Evolutionary conservation across 2,113 vertebrate species (phyloP), one percentile per base, ranked within the genome.

Genomic region (Cyanoramphus novaezelandiae): DNA sequence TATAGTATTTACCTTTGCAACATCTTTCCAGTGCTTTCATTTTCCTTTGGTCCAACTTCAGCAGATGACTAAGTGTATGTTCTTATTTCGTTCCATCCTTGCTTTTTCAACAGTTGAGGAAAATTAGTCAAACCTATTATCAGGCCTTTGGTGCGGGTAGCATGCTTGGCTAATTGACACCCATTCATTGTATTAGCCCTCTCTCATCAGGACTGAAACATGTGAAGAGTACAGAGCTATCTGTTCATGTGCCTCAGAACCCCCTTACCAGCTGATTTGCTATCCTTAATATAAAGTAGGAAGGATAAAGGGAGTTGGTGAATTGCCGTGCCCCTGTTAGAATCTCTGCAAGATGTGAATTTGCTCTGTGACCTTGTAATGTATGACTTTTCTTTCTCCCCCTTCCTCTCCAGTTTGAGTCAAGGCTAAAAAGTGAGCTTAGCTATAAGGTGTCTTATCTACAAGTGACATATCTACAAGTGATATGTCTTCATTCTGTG

Each of bases 361-460:
- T 41, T 75, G 8, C 33, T 82, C 17, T 75, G 13, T 89, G n/a
- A 6, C 35, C 25, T 55, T 55, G 21, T 59, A 27, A n/a, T 3
- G 9, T 27, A 6, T 25, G 19, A 6, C n/a, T 95, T 70, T 3
- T 37, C 8, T 62, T 33, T 12, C 15, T 8, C 12, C 1, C 6
- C 6, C 1, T 1, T 15, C 4, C 4, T 10, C 13, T 64, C 4
- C 5, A 39, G 6, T 46, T 33, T 27, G 53, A 81, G n/a, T 50
- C 12, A 13, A 71, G 72, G 29, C 57, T 68, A 12, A 57, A 70
- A 84, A 44, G 13, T n/a, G 55, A 84, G 8, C 11, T 35, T 49
- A 46, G 57, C 35, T 76, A 3, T 46, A 33, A 60, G 29, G 7
- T 47, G 31, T 16, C 12, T 76, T 52, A 20, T 0, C n/a, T 57